Percentiles rank a stretch among this genome's conserved stretches.
Conservation (phyloP, 2,888 invertebrate species). For the Platerodrilus igneus region DNA sequence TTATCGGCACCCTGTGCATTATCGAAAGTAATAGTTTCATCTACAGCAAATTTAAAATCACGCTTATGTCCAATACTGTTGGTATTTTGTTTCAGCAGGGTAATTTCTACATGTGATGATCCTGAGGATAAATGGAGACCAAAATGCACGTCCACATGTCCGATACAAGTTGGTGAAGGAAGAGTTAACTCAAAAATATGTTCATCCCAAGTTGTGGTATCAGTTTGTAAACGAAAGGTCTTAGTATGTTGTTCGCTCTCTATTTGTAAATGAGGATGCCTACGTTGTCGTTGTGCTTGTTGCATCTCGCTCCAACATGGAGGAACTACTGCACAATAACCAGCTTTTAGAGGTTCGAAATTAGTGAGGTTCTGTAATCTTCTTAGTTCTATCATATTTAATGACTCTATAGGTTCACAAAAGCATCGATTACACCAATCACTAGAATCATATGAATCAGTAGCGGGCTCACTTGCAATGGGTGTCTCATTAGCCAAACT, state of each 20-base stretch:
- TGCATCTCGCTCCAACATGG: conserved; percentile 92
- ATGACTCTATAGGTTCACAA: conserved; percentile 38
- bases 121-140: conserved; percentile 73
- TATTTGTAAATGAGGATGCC: conserved; percentile 73
- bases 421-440: conserved; percentile 39
- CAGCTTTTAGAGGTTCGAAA: conserved; percentile 64
- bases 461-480: conserved; percentile 22
- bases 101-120: conserved; percentile 66
- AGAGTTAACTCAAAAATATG: conserved; percentile 86
- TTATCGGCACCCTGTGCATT: conserved; percentile 55
- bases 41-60: conserved; percentile 44
- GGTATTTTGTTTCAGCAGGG: conserved; percentile 63
- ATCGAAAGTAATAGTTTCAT: conserved; percentile 51
- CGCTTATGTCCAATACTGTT: conserved; percentile 54
- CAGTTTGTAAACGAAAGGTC: conserved; percentile 85
- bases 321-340: conserved; percentile 84
- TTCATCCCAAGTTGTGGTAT: conserved; percentile 87
- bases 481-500: conserved; percentile 23
- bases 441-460: conserved; percentile 34
- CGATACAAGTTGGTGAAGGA: conserved; percentile 71
- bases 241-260: conserved; percentile 68
- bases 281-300: conserved; percentile 83
- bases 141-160: conserved; percentile 88
- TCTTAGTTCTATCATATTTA: conserved; percentile 45
- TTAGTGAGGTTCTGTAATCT: conserved; percentile 69